Evolutionary conservation across 2,113 vertebrate species (phyloP).

Genomic region (Crotophaga sulcirostris): DNA sequence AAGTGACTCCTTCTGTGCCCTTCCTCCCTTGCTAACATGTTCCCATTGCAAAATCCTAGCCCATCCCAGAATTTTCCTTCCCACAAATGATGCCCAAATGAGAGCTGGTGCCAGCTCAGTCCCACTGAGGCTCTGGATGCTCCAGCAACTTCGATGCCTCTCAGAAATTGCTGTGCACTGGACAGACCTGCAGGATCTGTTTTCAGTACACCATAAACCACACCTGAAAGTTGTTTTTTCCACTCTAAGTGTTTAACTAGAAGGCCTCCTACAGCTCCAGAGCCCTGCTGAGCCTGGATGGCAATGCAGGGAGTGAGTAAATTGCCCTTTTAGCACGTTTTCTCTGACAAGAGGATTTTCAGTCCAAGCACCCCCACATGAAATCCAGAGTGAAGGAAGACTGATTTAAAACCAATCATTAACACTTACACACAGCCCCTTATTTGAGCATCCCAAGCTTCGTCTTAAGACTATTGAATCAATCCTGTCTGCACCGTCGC

Average conservation of each 20-base stretch:
- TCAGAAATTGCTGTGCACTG: not conserved
- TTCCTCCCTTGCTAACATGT: not conserved
- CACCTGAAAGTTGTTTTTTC: constrained; percentile 73
- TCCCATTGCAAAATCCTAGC: not conserved
- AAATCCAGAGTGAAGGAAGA: constrained; percentile 33
- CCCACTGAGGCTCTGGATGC: not conserved
- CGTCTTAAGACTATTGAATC: constrained; percentile 57
- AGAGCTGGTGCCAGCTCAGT: not conserved
- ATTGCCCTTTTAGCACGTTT: constrained; percentile 75
- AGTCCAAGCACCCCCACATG: not conserved
- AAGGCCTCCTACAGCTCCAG: constrained; percentile 61
- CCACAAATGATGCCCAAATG: rapidly evolving
- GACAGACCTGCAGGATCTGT: not conserved
- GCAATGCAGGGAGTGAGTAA: constrained; percentile 65
- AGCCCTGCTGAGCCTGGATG: constrained; percentile 65
- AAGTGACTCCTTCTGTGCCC: not conserved
- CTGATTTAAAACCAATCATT: constrained; percentile 73
- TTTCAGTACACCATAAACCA: constrained; percentile 11
- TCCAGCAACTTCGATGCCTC: rapidly evolving
- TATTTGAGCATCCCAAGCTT: constrained; percentile 30
- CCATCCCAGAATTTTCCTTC: not conserved
- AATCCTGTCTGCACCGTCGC: constrained; percentile 52
- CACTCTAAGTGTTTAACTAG: constrained; percentile 68
- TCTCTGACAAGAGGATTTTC: constrained; percentile 53
- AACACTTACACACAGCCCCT: constrained; percentile 42